Conservation (phyloP, 2,797 vertebrate species). For the Mallotus villosus region DNA sequence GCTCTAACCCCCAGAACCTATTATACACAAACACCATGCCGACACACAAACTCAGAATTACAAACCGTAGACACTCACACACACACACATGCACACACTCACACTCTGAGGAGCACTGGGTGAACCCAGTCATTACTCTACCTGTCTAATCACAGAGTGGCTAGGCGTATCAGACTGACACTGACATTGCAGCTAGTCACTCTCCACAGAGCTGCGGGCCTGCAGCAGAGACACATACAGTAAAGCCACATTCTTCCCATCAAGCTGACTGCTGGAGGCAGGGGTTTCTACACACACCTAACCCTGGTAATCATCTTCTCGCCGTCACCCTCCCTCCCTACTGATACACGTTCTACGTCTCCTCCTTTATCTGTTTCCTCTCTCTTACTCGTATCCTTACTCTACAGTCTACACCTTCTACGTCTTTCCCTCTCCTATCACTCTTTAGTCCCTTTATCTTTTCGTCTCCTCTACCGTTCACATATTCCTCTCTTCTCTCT, state of each 20-base stretch:
- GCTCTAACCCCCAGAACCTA: background rate
- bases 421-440: no score
- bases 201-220: background rate
- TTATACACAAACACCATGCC: no score
- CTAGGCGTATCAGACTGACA: background rate
- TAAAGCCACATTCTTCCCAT: background rate
- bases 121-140: constrained; percentile 11
- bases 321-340: background rate
- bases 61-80: background rate
- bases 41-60: background rate
- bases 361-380: no score
- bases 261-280: background rate
- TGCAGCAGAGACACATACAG: background rate
- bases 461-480: no score
- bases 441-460: no score
- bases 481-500: no score
- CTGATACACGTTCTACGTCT: no score
- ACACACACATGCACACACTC: background rate
- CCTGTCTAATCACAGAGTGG: constrained; percentile 9
- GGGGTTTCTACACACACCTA: background rate
- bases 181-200: background rate
- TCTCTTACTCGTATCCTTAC: no score
- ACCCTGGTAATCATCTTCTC: constrained; percentile 6
- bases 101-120: background rate
- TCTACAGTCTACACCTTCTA: no score